Conservation (phyloP, 2,113 vertebrate genomes). For the Aramus guarauna region DNA sequence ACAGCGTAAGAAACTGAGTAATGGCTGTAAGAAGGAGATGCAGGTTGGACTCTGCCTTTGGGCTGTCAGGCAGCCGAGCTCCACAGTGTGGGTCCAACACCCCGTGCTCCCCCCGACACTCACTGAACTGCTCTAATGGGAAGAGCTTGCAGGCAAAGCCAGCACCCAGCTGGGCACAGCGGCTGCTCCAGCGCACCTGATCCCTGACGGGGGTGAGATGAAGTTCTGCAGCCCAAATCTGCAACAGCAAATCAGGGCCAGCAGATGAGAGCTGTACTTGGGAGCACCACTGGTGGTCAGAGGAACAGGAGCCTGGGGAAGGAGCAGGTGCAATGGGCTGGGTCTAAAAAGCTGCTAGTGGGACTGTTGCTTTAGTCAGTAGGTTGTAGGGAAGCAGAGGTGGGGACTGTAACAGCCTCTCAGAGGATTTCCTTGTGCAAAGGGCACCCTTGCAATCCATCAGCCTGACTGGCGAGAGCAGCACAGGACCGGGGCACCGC, state of each 20-base stretch:
- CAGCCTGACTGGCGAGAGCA: background rate
- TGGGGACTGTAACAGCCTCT: background rate
- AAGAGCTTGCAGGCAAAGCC: background rate
- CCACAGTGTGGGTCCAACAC: background rate
- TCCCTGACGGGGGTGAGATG: background rate
- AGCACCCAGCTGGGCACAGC: background rate
- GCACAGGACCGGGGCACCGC: background rate
- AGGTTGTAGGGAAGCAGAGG: background rate
- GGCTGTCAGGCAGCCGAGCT: background rate
- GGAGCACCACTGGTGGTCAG: background rate
- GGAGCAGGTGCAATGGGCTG: background rate
- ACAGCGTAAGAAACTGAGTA: background rate
- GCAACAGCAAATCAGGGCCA: background rate
- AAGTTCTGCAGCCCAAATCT: background rate
- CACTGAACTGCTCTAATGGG: accelerated
- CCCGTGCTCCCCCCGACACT: background rate
- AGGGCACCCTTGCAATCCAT: background rate
- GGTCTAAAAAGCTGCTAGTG: background rate
- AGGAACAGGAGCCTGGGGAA: background rate
- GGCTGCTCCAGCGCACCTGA: background rate
- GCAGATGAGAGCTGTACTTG: background rate
- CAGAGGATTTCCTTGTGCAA: background rate
- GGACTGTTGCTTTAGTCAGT: background rate
- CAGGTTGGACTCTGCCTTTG: background rate
- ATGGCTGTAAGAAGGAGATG: background rate